Evolutionary conservation across 2,888 invertebrate genomes (phyloP), one percentile per base, ranked within the genome.

Genomic region (Corythucha ciliata): DNA sequence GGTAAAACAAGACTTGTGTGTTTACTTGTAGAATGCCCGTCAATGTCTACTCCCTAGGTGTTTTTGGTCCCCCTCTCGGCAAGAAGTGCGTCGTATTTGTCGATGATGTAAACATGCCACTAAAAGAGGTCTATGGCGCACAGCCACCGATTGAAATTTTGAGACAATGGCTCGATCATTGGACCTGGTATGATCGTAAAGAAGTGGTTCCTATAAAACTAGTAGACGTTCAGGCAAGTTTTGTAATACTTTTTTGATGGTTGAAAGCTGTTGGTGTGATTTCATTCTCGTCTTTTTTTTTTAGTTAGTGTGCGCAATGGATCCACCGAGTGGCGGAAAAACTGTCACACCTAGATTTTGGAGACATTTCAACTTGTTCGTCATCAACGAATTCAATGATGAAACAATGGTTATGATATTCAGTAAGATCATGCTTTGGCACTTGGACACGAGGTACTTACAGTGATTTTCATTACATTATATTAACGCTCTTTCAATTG

Each of bases 51-150:
- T 32, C 60, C 58, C 26, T 53, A 77, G 83, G 94, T 2, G 86
- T 92, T 12, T 96, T 77, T 65, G 94, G 94, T 0, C 93, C 94
- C 1, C 91, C 92, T 0, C 77, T 92, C 42, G 90, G 90, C 4
- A 93, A 90, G 66, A 79, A 81, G 62, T 80, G 83, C 68, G 83
- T 94, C 12, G 79, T 93, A 40, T 94, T 94, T 67, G 88, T 96
- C 27, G 96, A 96, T 65, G 94, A 96, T 67, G 79, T 96, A n/a
- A 91, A 90, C 63, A 90, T 94, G 90, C 94, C 94, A 0, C 72
- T 85, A 61, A 80, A 85, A 48, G 90, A 91, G 69, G 77, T 78
- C 2, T 93, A 88, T 64, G 94, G 93, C 0, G 92, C 93, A 0
- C 93, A 94, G 67, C 93, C 94, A 0, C 90, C 94, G 0, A 88